Evolutionary conservation across 2,888 invertebrate species (phyloP).

Genomic region (Isotomurus palustris): DNA sequence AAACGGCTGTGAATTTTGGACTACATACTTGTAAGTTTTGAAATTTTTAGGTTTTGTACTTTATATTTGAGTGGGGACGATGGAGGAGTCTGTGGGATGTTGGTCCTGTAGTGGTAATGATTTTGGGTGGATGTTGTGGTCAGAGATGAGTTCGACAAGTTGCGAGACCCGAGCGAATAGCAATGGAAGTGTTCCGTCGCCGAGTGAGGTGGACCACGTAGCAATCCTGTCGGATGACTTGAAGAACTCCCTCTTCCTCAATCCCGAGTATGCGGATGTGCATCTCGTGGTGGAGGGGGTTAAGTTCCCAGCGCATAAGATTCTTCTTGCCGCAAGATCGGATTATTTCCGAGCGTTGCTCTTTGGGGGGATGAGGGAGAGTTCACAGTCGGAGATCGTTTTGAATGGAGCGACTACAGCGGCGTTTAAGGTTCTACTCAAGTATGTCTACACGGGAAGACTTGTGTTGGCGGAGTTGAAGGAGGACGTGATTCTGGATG

Average conservation of each 20-base stretch:
- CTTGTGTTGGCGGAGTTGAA: constrained; percentile 60
- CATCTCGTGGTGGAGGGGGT: constrained; percentile 31
- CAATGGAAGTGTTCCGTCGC: not conserved
- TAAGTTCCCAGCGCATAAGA: constrained; percentile 64
- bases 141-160: constrained; percentile 43
- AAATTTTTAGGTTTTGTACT: too few relatives aligned
- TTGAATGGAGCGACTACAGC: constrained; percentile 75
- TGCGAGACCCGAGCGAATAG: constrained; percentile 33
- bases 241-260: constrained; percentile 42
- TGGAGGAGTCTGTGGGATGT: too few relatives aligned
- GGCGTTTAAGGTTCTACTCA: constrained; percentile 82
- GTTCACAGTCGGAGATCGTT: constrained; percentile 73
- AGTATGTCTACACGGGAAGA: constrained; percentile 90
- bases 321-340: constrained; percentile 81
- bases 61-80: too few relatives aligned
- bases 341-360: constrained; percentile 55
- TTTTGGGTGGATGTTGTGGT: not conserved
- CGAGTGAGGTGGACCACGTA: constrained; percentile 43
- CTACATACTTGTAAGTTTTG: too few relatives aligned
- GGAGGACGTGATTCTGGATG: constrained; percentile 57
- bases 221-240: constrained; percentile 44
- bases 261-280: constrained; percentile 38
- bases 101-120: too few relatives aligned
- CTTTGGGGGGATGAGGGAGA: constrained; percentile 61
- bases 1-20: too few relatives aligned